These are phyloP conservation scores for Aplodontia rufa DNA, from an alignment of 2,113 vertebrate species.

Conservation along the genomic window DNA sequence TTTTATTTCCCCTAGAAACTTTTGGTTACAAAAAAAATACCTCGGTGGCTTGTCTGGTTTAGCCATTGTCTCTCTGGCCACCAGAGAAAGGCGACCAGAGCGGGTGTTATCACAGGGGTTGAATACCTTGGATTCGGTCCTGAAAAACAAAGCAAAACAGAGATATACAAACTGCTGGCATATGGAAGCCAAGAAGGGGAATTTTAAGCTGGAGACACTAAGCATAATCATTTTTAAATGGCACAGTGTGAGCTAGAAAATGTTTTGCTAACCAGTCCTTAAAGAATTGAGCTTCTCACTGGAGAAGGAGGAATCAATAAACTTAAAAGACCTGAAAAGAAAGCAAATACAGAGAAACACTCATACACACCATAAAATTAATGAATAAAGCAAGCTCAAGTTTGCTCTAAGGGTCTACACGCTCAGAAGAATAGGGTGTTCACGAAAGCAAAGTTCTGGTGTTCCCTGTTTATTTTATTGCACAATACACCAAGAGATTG, in stretches of 20 bases:
- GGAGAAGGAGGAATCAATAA: slow-evolving; percentile 57
- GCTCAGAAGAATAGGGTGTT: slow-evolving; percentile 54
- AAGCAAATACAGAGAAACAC: slow-evolving; percentile 26
- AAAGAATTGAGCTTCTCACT: slow-evolving; percentile 41
- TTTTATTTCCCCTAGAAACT: slow-evolving; percentile 37
- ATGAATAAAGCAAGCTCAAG: slow-evolving; percentile 35
- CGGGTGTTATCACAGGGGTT: background rate
- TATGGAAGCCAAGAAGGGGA: slow-evolving; percentile 56
- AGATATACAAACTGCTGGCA: slow-evolving; percentile 49
- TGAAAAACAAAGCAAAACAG: slow-evolving; percentile 40
- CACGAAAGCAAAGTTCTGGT: background rate
- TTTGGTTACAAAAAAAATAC: background rate
- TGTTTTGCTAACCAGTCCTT: slow-evolving; percentile 66
- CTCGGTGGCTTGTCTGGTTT: background rate
- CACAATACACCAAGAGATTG: slow-evolving; percentile 33
- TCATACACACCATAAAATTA: slow-evolving; percentile 42
- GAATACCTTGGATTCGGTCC: background rate
- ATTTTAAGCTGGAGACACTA: slow-evolving; percentile 33
- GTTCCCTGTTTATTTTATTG: slow-evolving; percentile 51
- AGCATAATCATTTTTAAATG: slow-evolving; percentile 68
- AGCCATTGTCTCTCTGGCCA: background rate
- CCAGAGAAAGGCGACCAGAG: background rate
- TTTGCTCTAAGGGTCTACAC: slow-evolving; percentile 2
- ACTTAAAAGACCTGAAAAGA: slow-evolving; percentile 66
- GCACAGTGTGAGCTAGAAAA: slow-evolving; percentile 17